These are phyloP conservation scores for Ectropis grisescens DNA, from an alignment of 1,140 invertebrate genomes.

Conservation along the genomic window DNA sequence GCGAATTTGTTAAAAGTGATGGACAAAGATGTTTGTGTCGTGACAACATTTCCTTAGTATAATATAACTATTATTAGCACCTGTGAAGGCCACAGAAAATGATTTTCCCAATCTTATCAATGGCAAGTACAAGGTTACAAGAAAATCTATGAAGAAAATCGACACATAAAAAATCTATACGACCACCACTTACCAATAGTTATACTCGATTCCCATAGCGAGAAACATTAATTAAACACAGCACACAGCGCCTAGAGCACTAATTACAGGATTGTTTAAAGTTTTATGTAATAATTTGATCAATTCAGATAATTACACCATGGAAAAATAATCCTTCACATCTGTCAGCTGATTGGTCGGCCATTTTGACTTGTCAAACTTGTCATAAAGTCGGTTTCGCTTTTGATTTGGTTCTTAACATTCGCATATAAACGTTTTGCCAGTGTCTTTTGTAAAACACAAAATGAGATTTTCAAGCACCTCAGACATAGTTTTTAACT, in stretches of 20 bases:
- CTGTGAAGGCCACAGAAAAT: neutral
- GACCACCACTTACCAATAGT: conserved; percentile 14
- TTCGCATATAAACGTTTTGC: too few relatives aligned
- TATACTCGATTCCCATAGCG: conserved; percentile 10
- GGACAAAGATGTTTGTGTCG: neutral
- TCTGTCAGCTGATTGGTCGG: conserved; percentile 55
- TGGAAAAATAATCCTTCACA: conserved; percentile 45
- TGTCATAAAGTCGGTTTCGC: too few relatives aligned
- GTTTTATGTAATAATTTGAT: conserved; percentile 65
- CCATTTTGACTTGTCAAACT: too few relatives aligned
- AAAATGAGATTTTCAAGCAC: too few relatives aligned
- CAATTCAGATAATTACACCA: conserved; percentile 40
- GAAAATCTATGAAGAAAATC: neutral
- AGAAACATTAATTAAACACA: conserved; percentile 7
- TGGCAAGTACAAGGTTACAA: conserved; percentile 7
- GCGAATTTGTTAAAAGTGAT: neutral
- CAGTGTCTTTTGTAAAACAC: too few relatives aligned
- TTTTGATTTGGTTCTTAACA: too few relatives aligned
- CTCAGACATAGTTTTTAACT: too few relatives aligned
- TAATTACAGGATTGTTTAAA: conserved; percentile 15
- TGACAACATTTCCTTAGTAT: too few relatives aligned
- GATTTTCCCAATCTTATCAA: conserved; percentile 4
- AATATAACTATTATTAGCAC: too few relatives aligned
- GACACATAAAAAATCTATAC: conserved; percentile 1
- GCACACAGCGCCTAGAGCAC: conserved; percentile 12